phyloP scores from a whole-genome alignment of 2,797 vertebrate species.

The Monodelphis domestica region DNA sequence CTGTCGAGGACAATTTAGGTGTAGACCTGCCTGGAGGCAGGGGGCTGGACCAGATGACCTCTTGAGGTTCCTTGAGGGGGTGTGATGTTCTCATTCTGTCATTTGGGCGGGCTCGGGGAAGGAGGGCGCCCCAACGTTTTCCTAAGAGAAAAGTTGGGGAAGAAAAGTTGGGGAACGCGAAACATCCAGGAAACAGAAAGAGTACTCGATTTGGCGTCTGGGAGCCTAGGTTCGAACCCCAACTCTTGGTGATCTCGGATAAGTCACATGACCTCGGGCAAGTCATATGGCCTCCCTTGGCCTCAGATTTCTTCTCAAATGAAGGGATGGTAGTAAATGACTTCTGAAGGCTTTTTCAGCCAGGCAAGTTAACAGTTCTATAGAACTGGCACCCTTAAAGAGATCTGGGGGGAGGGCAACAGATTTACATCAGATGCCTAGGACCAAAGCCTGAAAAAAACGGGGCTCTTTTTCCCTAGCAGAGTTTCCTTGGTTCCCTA shows the following conservation, averaged over 20 bases:
- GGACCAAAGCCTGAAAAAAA: rapidly evolving
- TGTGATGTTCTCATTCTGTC: slow-evolving; percentile 64
- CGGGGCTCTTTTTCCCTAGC: neutral
- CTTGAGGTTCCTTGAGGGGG: slow-evolving; percentile 29
- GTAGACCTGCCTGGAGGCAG: slow-evolving; percentile 70
- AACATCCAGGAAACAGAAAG: rapidly evolving
- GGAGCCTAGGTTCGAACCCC: neutral
- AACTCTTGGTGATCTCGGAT: no score
- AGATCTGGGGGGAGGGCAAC: neutral
- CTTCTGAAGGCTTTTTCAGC: neutral
- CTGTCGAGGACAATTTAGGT: slow-evolving; percentile 55
- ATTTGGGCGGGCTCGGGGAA: neutral
- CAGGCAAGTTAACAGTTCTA: neutral
- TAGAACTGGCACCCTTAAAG: neutral
- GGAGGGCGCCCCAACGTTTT: neutral
- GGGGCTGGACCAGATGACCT: slow-evolving; percentile 42
- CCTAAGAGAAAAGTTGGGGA: neutral
- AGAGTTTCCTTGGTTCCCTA: neutral
- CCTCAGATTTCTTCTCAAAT: no score
- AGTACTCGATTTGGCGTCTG: neutral
- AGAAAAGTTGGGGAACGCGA: neutral
- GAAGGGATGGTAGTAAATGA: no score
- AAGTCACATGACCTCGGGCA: no score
- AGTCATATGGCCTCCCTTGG: no score
- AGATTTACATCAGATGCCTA: neutral